A percentile compares a stretch with the other conserved stretches of the same genome.
Evolutionary conservation across 1,140 invertebrate species (phyloP).

Genomic region (Centruroides vittatus): DNA sequence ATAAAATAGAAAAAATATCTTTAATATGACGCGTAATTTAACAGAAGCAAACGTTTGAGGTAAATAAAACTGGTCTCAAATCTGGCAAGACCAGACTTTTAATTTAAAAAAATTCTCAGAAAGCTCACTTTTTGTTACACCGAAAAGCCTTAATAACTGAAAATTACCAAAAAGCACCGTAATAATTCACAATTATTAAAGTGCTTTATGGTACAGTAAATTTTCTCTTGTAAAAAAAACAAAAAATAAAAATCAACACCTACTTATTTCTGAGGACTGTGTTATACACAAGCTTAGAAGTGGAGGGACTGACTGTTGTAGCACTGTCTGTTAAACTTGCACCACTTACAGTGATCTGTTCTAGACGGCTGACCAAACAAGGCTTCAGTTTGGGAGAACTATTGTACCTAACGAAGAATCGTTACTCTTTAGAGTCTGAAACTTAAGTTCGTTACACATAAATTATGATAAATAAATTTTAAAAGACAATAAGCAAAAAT

Average conservation of each 20-base stretch:
- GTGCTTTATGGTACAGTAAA: not conserved
- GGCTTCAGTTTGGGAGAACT: conserved; percentile 49
- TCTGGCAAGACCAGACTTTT: not conserved
- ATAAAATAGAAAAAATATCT: too few relatives aligned
- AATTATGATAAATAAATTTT: not conserved
- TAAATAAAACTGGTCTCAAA: not conserved
- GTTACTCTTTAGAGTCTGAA: not conserved
- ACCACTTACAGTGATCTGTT: conserved; percentile 30
- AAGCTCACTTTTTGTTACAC: not conserved
- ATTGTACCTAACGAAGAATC: conserved; percentile 20
- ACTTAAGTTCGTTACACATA: not conserved
- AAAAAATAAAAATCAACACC: conserved; percentile 16
- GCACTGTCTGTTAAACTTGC: conserved; percentile 31
- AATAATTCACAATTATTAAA: too few relatives aligned
- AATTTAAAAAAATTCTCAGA: not conserved
- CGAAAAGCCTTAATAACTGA: too few relatives aligned
- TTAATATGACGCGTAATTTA: not conserved
- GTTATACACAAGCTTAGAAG: conserved; percentile 27
- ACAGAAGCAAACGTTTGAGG: not conserved
- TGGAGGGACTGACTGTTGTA: conserved; percentile 37
- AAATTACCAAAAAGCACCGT: too few relatives aligned
- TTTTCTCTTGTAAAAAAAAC: not conserved
- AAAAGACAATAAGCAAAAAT: too few relatives aligned
- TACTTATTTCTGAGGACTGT: conserved; percentile 40
- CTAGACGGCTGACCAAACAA: conserved; percentile 49